These are phyloP conservation scores for Peromyscus eremicus DNA, from an alignment of 2,797 vertebrate species.

Conservation along the genomic window DNA sequence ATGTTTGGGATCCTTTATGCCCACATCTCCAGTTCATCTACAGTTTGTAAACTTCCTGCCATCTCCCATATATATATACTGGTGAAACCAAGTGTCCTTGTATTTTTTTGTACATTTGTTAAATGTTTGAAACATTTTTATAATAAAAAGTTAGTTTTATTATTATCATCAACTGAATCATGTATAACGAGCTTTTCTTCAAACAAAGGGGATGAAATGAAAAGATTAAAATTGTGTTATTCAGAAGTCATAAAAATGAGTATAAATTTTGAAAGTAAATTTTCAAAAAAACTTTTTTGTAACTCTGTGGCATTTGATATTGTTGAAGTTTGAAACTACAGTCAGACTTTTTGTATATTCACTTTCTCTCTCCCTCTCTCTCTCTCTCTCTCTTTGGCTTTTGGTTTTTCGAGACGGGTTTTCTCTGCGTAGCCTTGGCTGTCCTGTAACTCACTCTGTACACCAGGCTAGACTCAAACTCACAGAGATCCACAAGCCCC, in stretches of 20 bases:
- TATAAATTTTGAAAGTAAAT: conserved; percentile 58
- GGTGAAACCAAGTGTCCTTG: neutral
- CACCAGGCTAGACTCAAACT: neutral
- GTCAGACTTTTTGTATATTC: conserved; percentile 19
- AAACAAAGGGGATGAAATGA: conserved; percentile 10
- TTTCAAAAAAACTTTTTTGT: conserved; percentile 9
- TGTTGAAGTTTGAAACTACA: conserved; percentile 50
- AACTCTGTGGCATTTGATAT: conserved; percentile 38
- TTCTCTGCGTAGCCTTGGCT: neutral
- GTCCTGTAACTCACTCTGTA: neutral
- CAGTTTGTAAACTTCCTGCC: conserved; percentile 16
- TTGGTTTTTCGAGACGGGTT: neutral
- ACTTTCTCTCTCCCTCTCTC: neutral
- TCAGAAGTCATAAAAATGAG: conserved; percentile 45
- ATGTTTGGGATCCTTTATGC: neutral
- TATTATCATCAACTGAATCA: conserved; percentile 43
- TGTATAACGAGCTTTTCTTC: conserved; percentile 47
- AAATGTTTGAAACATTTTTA: conserved; percentile 44
- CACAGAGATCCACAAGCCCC: neutral
- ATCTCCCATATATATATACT: conserved; percentile 46
- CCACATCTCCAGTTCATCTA: conserved; percentile 42
- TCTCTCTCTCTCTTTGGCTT: neutral
- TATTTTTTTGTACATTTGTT: conserved; percentile 59
- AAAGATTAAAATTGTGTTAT: conserved; percentile 31
- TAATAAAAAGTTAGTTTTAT: conserved; percentile 50